Base-by-base conservation (phyloP, 2,797 vertebrate genomes). In the Heteromormyrus szaboi region DNA sequence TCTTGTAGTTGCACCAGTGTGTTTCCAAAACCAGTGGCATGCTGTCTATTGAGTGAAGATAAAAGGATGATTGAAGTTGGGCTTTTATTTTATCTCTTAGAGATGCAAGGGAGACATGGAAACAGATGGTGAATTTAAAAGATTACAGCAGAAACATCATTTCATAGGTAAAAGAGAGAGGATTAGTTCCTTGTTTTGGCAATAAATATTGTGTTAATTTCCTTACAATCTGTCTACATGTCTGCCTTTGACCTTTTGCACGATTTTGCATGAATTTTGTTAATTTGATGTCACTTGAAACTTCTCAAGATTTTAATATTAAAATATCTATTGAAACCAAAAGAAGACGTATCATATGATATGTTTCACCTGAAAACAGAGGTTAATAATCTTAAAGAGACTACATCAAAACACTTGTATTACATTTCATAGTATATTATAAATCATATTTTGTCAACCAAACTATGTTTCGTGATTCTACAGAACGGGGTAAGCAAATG, bases 11-110 rank as follows among this genome's bases (percentile, higher is more conserved):
- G 46, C 46, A 53, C 50, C 22, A 53, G n/a, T 29, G 51, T 50
- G 48, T 17, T 50, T 14, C 83, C 25, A 53, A 85, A 85, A 53
- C 22, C n/a, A 51, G 25, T 0, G 1, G 8, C 46, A 17, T 79
- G 14, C 37, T 79, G 76, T 81, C 37, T 46, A 46, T n/a, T 81
- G 76, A 81, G 76, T 81, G 44, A 79, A 79, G 12, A 86, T 48
- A 37, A 72, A 72, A 65, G 83, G 81, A 88, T 29, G 68, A 88
- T 79, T 81, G 76, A 85, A 51, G 81, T 85, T 85, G 46, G 81
- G n/a, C 44, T 86, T 86, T 53, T 56, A 50, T 56, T 86, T 86
- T 56, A 56, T 54, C 51, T 33, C 37, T 68, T 86, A 50, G 62
- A 89, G 41, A 86, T 17, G 56, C 48, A 86, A 29, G 33, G 4